Base-by-base conservation (phyloP, 2,797 vertebrate genomes). In the Enteromius unitaeniatus region DNA sequence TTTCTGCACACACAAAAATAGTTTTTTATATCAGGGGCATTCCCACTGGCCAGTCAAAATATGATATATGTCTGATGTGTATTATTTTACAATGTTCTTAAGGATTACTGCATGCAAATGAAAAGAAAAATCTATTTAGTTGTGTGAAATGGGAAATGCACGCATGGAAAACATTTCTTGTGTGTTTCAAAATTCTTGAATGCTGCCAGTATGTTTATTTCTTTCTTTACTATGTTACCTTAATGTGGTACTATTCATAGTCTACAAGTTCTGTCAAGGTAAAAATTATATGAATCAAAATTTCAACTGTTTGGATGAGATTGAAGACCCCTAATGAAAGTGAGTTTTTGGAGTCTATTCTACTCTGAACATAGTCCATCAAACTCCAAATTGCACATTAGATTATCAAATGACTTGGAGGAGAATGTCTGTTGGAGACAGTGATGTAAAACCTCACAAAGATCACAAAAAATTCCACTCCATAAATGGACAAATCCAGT, bases 401-500 rank as follows among this genome's bases (percentile, higher is more conserved):
- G 51, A 55, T 53, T 51, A 73, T 73, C 64, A 85, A 51, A 79
- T 76, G 62, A 80, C 23, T 69, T 28, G 6, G 28, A 74, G 49
- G 76, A 19, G 26, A 65, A 42, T 40, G 73, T 40, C 4, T 34
- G n/a, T 40, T 42, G 37, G 58, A 82, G 26, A 81, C 47, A 69
- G 58, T 42, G 21, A 69, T 51, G 26, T 49, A 62, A 26, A 51
- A 4, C 84, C 74, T 76, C 58, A 4, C 31, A 73, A 82, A 79
- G 60, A 70, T 65, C 34, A 34, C 34, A 4, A 34, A 34, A 31
- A 85, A 84, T 88, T 87, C 87, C 85, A 47, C 79, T 74, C 89
- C 88, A 82, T 89, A 90, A 80, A 89, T 82, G 87, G 88, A 37
- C 53, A 72, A 21, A 51, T 40, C 8, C 68, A 68, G 34, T 67